Base-by-base conservation (phyloP, 2,888 invertebrate genomes). In the Cheilosia variabilis region DNA sequence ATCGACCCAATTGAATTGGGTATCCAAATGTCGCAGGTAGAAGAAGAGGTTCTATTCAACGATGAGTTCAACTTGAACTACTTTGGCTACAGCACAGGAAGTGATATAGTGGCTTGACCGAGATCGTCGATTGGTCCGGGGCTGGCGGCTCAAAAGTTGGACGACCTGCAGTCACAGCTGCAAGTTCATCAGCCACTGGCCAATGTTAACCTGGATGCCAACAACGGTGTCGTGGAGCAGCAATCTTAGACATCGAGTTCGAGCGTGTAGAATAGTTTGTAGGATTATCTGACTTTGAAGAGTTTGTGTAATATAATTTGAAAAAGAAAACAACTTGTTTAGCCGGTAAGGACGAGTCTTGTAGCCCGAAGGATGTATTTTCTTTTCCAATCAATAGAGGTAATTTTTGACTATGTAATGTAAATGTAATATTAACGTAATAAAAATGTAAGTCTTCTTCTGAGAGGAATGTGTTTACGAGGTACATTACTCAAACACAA, bases 51-150 rank as follows among this genome's bases (percentile, higher is more conserved):
- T 27, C 89, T 92, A 31, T 92, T 92, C 80, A 92, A 90, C 83
- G 92, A 92, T 87, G 92, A 92, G 19, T 92, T 92, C 84, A 92
- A 92, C 89, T 90, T 92, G 71, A 92, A 92, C 81, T 92, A 92
- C 88, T 92, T 92, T 89, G 90, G 91, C 58, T 92, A 92, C 72
- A 92, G 90, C 89, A 87, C 91, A 19, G 90, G 89, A 43, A 92
- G 89, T 83, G 92, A 92, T 81, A 92, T 92, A 87, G 91, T 91
- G 88, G 92, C 92, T 89, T 92, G 92, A 92, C 92, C 90, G 27
- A 57, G 45, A 72, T 76, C 76, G n/a, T 17, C 69, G 45, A 5
- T 24, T 19, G 41, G 65, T 34, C 24, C 17, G 55, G 78, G 47
- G 10, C 65, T 72, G 53, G 13, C 24, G 22, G 24, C 50, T 13